Evolutionary conservation across 2,888 invertebrate species (phyloP).

Genomic region (Chaitophorus viminalis): DNA sequence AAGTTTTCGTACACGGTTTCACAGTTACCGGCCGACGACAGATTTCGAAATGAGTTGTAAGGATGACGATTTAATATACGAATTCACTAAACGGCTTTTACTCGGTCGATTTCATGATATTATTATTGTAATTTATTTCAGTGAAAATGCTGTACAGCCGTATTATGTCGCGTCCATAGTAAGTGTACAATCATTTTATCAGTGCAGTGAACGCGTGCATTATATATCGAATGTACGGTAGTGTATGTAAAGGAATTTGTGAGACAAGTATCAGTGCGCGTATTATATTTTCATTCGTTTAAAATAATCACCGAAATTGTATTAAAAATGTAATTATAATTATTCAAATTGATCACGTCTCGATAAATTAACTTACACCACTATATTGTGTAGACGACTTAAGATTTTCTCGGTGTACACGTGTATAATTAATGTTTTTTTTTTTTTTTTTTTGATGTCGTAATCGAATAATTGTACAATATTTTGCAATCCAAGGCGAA

Average conservation of each 20-base stretch:
- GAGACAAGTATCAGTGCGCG: too few species aligned
- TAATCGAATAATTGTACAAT: neutral
- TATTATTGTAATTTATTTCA: neutral
- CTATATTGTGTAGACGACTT: neutral
- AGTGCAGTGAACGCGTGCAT: too few species aligned
- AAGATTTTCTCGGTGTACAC: too few species aligned
- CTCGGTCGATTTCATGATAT: neutral
- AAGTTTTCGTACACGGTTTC: neutral
- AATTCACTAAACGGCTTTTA: neutral
- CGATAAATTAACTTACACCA: neutral
- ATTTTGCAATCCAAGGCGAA: neutral
- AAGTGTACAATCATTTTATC: neutral
- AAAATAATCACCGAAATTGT: neutral
- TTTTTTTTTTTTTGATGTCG: too few species aligned
- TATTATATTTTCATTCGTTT: neutral
- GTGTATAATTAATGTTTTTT: too few species aligned
- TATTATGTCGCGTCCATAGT: neutral
- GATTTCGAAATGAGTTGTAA: conserved; percentile 13
- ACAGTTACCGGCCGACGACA: neutral
- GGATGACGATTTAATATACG: neutral
- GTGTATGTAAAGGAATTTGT: neutral
- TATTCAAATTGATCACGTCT: too few species aligned
- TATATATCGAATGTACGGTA: too few species aligned
- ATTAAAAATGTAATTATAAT: too few species aligned
- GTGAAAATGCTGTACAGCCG: neutral